Base-by-base conservation (phyloP, 2,113 vertebrate species). In the Macquaria australasica region DNA sequence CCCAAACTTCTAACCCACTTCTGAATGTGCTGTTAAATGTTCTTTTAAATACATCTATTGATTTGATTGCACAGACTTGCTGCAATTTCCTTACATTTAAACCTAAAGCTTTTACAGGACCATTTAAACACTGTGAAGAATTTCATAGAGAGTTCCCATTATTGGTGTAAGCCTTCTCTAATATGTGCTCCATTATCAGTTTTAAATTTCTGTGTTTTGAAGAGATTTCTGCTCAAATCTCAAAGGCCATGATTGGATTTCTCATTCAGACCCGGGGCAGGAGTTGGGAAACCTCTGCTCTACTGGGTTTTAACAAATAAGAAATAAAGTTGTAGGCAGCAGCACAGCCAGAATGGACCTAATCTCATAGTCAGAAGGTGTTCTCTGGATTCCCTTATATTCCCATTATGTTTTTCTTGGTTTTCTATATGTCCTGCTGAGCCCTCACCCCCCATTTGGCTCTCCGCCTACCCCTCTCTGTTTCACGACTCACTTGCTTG, bases 11-110 rank as follows among this genome's bases (percentile, higher is more conserved):
- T 72, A 64, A 81, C 43, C 31, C 50, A n/a, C 51, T 25, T 73
- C 72, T 78, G 48, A 80, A 77, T n/a, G 59, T 58, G n/a, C 21
- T 8, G 58, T 58, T 41, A 43, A 81, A 73, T 50, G 41, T 14
- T 37, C 1, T 75, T 69, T 81, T 45, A 73, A 73, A 88, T 63
- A 64, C 51, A 69, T 11, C 16, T 72, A 77, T 68, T 88, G 75
- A 82, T 77, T 74, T 72, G 67, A 39, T 43, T 58, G 41, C 18
- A 59, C 6, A 23, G 21, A 34, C 25, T 45, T 64, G 53, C 21
- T 74, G 64, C 9, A 28, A 23, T 73, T 43, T 69, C 18, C 50
- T 66, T 21, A 23, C 34, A 58, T 68, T 69, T 31, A 25, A 72
- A 70, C 0, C 11, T 60, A 55, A 64, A 41, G 60, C 56, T 78